Evolutionary conservation across 2,888 invertebrate genomes (phyloP).

Genomic region (Lumbricus terrestris): DNA sequence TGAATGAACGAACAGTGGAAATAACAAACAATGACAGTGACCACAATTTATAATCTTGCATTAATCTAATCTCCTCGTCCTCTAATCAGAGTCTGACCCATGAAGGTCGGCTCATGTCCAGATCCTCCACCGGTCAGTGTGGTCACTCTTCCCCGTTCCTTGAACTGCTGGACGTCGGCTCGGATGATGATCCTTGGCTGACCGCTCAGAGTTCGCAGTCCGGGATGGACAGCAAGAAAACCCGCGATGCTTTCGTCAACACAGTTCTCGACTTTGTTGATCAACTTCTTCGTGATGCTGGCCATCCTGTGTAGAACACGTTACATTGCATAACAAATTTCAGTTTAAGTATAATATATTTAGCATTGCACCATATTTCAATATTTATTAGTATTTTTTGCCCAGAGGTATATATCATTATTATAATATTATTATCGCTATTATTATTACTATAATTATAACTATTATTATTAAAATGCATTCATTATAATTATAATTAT

Average conservation of each 20-base stretch:
- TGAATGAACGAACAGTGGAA: not conserved
- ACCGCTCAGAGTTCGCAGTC: constrained; percentile 63
- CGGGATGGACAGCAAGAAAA: constrained; percentile 52
- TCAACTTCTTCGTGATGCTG: constrained; percentile 32
- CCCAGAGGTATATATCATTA: too few relatives aligned
- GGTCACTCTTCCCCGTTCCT: constrained; percentile 63
- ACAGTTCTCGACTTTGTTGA: constrained; percentile 30
- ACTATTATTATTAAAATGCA: too few relatives aligned
- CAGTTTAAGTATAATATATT: too few relatives aligned
- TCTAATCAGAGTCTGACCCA: constrained; percentile 12
- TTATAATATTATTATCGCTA: too few relatives aligned
- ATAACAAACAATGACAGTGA: not conserved
- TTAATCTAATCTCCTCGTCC: too few relatives aligned
- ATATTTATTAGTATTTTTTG: too few relatives aligned
- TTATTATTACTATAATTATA: too few relatives aligned
- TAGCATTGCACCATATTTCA: too few relatives aligned
- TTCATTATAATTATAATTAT: too few relatives aligned
- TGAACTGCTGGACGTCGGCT: constrained; percentile 60
- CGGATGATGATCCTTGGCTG: constrained; percentile 64
- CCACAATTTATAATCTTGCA: not conserved
- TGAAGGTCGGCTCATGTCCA: constrained; percentile 73
- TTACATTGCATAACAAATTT: not conserved
- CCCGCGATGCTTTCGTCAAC: constrained; percentile 38
- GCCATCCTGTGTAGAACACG: not conserved
- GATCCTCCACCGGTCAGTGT: constrained; percentile 77